Conservation (phyloP, 2,797 vertebrate species). For the Remorina albescens region DNA sequence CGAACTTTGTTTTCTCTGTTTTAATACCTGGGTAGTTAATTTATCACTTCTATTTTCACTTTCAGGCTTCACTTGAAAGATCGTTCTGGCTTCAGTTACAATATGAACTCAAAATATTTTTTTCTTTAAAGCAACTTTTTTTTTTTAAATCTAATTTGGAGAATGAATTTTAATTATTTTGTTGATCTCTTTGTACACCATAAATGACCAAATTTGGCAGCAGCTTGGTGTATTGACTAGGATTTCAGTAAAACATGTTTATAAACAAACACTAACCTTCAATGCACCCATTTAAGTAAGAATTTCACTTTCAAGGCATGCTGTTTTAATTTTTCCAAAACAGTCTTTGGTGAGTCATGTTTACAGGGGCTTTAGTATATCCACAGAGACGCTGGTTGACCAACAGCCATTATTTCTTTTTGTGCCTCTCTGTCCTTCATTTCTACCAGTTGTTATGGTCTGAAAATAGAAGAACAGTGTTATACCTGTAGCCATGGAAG, state of each 20-base stretch:
- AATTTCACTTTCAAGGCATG: not conserved
- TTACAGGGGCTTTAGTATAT: constrained; percentile 10
- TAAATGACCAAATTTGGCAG: too few species aligned
- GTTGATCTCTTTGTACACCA: too few species aligned
- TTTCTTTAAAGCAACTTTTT: not conserved
- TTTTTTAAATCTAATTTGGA: not conserved
- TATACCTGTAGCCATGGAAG: constrained; percentile 79
- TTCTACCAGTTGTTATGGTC: constrained; percentile 37
- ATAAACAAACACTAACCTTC: not conserved
- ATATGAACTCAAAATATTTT: not conserved
- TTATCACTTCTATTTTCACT: constrained; percentile 22
- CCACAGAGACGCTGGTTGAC: constrained; percentile 13
- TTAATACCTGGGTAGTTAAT: constrained; percentile 26
- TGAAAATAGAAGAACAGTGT: constrained; percentile 66
- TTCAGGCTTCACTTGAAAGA: constrained; percentile 15
- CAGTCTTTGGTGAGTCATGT: constrained; percentile 37
- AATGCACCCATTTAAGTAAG: not conserved
- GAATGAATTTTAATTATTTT: not conserved
- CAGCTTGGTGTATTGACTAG: not conserved
- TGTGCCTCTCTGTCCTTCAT: constrained; percentile 15
- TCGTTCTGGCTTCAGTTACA: constrained; percentile 8
- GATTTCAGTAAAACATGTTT: not conserved
- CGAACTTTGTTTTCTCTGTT: constrained; percentile 9
- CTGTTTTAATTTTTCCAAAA: constrained; percentile 12
- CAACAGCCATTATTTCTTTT: constrained; percentile 2